Evolutionary conservation across 2,113 vertebrate genomes (phyloP), one percentile per base, ranked within the genome.

Genomic region (Gymnocephalus cernua): DNA sequence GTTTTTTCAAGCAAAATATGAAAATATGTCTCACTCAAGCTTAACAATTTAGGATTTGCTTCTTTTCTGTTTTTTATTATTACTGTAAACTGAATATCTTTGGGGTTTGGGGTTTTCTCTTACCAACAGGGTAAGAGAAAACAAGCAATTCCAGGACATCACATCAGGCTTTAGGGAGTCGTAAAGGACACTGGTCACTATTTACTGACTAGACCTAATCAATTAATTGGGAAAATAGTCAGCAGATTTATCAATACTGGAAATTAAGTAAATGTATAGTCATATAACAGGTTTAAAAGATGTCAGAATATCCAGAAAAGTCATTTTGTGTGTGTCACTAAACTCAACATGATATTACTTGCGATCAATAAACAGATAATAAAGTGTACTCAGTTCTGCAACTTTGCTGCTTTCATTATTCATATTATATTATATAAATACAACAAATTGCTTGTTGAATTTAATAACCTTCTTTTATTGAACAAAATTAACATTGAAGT

Each of bases 271-370:
- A 41, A 7, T 19, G 44, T 7, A 6, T 21, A 45, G 13, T 45
- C 15, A 21, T 21, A 12, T 10, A 2, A 1, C 16, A 48, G 27
- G 4, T 58, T 63, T 21, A 44, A 16, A 67, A 8, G 21, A 21
- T 18, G 21, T 62, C 25, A 25, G 21, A 1, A 15, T 1, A 47
- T 27, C 29, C 12, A 29, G 19, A 13, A 67, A 68, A 62, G 35
- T 27, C 4, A 29, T 73, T 72, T 29, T 50, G 27, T 51, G 38
- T 4, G 29, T 66, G 66, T 58, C 65, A 59, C 38, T 71, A 47
- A 41, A 44, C 48, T 32, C 35, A 38, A 38, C 8, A 9, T 2
- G 2, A 41, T 41, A 41, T 41, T 41, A 41, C 38, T 32, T 32
- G 32, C 32, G 32, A 32, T 32, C 32, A 32, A 32, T 32, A 32